These are phyloP conservation scores for Trichonephila inaurata DNA, from an alignment of 1,140 invertebrate species.

Conservation along the genomic window DNA sequence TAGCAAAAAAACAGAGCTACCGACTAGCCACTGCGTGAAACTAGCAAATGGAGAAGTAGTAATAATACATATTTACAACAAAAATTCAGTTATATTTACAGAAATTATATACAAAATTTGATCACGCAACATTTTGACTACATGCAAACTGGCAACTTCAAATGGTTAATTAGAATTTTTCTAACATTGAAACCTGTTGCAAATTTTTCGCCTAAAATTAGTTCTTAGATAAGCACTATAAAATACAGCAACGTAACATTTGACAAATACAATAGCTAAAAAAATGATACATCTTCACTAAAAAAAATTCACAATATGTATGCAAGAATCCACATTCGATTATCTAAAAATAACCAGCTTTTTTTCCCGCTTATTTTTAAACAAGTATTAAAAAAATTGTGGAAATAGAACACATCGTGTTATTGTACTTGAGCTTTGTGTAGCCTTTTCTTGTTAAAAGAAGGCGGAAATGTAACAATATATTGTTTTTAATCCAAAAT, in stretches of 20 bases:
- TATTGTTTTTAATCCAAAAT: neutral
- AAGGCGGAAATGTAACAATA: neutral
- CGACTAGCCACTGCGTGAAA: slow-evolving; percentile 58
- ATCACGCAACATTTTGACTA: slow-evolving; percentile 71
- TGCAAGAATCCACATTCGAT: neutral
- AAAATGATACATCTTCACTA: neutral
- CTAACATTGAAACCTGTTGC: slow-evolving; percentile 64
- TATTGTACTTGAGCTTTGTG: slow-evolving; percentile 15
- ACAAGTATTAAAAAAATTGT: neutral
- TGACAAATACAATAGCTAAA: slow-evolving; percentile 44
- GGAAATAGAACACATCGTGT: slow-evolving; percentile 7
- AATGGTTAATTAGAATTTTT: slow-evolving; percentile 38
- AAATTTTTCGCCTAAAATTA: slow-evolving; percentile 63
- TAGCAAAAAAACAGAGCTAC: slow-evolving; percentile 74
- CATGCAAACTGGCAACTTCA: slow-evolving; percentile 74
- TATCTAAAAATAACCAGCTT: neutral
- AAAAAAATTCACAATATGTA: slow-evolving; percentile 23
- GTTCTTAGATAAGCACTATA: slow-evolving; percentile 57
- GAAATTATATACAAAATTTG: slow-evolving; percentile 75
- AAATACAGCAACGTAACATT: slow-evolving; percentile 66
- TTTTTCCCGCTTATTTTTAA: neutral
- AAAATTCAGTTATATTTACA: slow-evolving; percentile 70
- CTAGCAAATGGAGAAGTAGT: slow-evolving; percentile 69
- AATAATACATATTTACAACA: slow-evolving; percentile 74
- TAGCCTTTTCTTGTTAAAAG: neutral